phyloP scores from a whole-genome alignment of 2,113 vertebrate species.

The Morone chrysops region DNA sequence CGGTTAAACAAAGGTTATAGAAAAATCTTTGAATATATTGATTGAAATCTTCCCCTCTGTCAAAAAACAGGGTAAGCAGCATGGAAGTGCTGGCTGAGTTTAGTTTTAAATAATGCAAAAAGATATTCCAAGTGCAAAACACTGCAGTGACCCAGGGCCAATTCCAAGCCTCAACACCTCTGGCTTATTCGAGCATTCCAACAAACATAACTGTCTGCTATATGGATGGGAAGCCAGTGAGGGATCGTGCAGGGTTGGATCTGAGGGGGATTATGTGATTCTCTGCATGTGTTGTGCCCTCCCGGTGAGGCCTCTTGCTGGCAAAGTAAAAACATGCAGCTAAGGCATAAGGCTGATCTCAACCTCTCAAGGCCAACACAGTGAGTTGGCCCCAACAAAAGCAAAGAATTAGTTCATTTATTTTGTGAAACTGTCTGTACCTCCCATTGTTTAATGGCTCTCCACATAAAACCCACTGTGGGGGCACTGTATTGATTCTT shows the following conservation, averaged over 20 bases:
- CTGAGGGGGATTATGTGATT: neutral
- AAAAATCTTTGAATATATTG: neutral
- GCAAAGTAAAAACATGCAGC: conserved; percentile 9
- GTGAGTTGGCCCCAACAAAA: neutral
- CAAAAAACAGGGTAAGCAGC: neutral
- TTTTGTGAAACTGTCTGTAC: neutral
- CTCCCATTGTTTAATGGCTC: too few species aligned
- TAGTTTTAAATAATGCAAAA: neutral
- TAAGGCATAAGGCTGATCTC: neutral
- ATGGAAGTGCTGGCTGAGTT: neutral
- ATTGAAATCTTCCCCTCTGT: neutral
- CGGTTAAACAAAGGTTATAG: neutral
- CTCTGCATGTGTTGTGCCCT: neutral
- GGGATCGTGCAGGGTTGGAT: neutral
- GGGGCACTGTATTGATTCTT: too few species aligned
- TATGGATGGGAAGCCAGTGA: conserved; percentile 3
- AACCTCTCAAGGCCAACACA: neutral
- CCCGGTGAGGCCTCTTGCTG: too few species aligned
- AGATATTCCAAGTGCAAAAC: neutral
- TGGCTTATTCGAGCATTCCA: neutral
- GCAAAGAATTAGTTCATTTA: neutral
- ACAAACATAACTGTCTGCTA: neutral
- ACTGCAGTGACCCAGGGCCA: neutral
- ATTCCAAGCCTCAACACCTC: neutral
- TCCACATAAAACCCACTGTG: too few species aligned